Base-by-base conservation (phyloP, 2,113 vertebrate genomes). In the Mystacornis crossleyi region DNA sequence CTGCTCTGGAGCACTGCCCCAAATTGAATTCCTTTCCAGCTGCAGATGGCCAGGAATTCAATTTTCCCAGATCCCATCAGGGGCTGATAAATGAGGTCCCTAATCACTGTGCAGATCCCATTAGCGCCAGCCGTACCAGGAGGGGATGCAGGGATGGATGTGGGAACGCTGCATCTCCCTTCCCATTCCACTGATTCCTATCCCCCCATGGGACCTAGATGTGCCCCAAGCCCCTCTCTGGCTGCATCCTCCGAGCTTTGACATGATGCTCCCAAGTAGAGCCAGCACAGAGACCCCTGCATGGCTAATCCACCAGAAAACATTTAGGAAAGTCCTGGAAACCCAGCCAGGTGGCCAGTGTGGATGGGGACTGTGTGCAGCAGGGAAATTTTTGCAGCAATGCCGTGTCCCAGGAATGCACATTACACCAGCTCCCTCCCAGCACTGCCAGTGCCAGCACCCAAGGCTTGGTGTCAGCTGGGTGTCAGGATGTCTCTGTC, bases 21-120 rank as follows among this genome's bases (percentile, higher is more conserved):
- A 73, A 83, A 85, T 88, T 29, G 2, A 95, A 96, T 96, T 96
- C 95, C 79, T 92, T 47, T 12, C 45, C 64, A 78, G 65, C 86
- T 78, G 89, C 95, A 95, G 91, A 96, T 94, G 93, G 88, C 89
- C 31, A 20, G 86, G 64, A 96, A 96, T 96, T 96, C 26, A 88
- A 96, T 96, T 96, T 95, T 73, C 86, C 82, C 91, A 34, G 85
- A 81, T 90, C 89, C 93, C 73, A 84, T 67, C 91, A 84, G 81
- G 48, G 70, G n/a, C 65, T 87, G 86, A 73, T 60, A 58, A 84
- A 96, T 38, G 82, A 95, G 45, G 26, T 84, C 64, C 78, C 78
- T 90, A 64, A 81, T 81, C 73, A 72, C 64, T 17, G 15, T 8
- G 16, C 86, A 81, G 78, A 96, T 90, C 89, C 73, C 86, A 78